Evolutionary conservation across 2,113 vertebrate species (phyloP), one percentile per base, ranked within the genome.

Genomic region (Blennius ocellaris): DNA sequence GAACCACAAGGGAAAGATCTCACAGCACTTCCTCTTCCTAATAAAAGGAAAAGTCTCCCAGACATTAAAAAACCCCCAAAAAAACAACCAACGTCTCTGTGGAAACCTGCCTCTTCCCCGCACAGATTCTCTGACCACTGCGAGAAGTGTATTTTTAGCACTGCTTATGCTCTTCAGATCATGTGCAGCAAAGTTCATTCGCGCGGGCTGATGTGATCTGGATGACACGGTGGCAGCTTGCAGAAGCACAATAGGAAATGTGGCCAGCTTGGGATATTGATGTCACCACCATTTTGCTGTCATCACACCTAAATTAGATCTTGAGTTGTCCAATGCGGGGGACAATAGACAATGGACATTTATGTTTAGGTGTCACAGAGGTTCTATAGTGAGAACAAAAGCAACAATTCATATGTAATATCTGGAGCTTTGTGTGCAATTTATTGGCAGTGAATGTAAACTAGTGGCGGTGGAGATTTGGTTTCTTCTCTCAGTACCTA

Each of bases 111-210:
- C 65, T 55, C 53, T 68, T 64, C 55, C 37, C 11, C 0, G 0
- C 36, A 57, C 50, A 55, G 65, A 73, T 70, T 41, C 21, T 54
- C 6, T 14, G 2, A 69, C 43, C 16, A 74, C 47, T 40, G 53
- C 38, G 4, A 50, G 8, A 52, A 36, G 3, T 48, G 6, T 80
- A 84, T 86, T 81, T 87, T 72, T 80, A 73, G 11, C n/a, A 0
- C 48, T 40, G 14, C 6, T 6, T 39, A 63, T 61, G 52, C 61
- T 84, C 8, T 17, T 30, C 21, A 37, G 54, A 52, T 85, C 76
- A 81, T 79, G 48, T 73, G 72, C 38, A 66, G 76, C 5, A 50
- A 15, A 30, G 17, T 65, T 47, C 7, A 56, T 30, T 76, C 15
- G 0, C 21, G 21, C 21, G 3, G 39, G 48, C 38, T 14, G 52